Base-by-base conservation (phyloP, 2,113 vertebrate genomes). In the Trichomycterus rosablanca region DNA sequence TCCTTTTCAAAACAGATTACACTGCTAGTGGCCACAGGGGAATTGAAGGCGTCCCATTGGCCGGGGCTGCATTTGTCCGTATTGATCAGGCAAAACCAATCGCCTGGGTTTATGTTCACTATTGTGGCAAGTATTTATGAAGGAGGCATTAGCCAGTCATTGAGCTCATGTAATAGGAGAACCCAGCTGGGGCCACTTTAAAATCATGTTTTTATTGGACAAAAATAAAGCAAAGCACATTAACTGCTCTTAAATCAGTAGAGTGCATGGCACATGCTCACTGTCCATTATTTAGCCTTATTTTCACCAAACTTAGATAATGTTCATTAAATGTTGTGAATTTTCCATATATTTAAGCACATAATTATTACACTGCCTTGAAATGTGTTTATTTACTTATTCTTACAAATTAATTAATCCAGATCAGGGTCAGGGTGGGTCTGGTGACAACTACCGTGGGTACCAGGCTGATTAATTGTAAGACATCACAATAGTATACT, bases 1-100 rank as follows among this genome's bases (percentile, higher is more conserved):
- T 70, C 71, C 66, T 66, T 44, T 49, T 70, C 71, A 73, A 78
- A 76, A 73, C 69, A 74, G 74, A 78, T 74, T 78, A 78, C 59
- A 52, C 60, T 44, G 63, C 68, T 55, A 74, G 59, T 72, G 68
- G 22, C 63, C 68, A 46, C 66, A 1, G 15, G 73, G 76, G 73
- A 76, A 65, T 65, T n/a, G 20, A 56, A 19, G 7, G 15, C 10
- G 6, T 70, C 43, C 34, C 58, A 78, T 74, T 78, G 73, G 73
- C 42, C 39, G 50, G 32, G 44, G 55, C 62, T 40, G 67, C 70
- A 60, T 74, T 63, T 53, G 66, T 37, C 66, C 24, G 58, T 75
- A 78, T 75, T 71, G 73, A 78, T 75, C 71, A 74, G 68, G 62
- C 55, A 59, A 78, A 78, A 78, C 76, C 76, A 78, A 78, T 74